Evolutionary conservation across 2,797 vertebrate species (phyloP), one percentile per base, ranked within the genome.

Genomic region (Muraenolepis orangiensis): DNA sequence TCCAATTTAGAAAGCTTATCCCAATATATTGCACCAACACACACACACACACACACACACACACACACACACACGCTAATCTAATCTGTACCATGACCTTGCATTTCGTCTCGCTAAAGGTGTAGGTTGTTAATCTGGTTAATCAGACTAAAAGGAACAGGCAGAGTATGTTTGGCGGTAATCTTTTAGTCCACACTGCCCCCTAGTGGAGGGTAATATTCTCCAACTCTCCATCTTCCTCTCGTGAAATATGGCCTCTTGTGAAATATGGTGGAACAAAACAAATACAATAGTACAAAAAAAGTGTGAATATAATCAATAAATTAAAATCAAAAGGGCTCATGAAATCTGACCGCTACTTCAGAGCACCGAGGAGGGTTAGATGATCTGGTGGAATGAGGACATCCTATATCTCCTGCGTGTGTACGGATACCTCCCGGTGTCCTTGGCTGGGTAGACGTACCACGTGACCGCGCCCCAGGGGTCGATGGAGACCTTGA

Each of bases 391-490:
- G 68, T 64, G 32, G 36, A 72, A 11, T 16, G 32, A 32, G 3
- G 73, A 30, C 4, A 74, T 26, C 14, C 42, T 23, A 29, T 74
- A 16, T 34, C 67, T 76, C 57, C 36, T 34, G 11, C 30, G 76
- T 23, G 36, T 8, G 72, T 71, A 6, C 23, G 30, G 72, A 64
- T 71, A 66, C 14, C 10, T 28, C 1, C 70, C 69, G 0, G 40
- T 30, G 23, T 68, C 61, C 67, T 42, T 5, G 0, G 0, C 12
- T 1, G 8, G 40, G 10, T 89, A 61, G 66, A 96, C 68, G 40
- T 94, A 94, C 94, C 95, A 96, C 95, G 96, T 94, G 74, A 96
- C 95, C 23, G 95, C 95, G 4, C 95, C 95, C 0, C 93, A 93
- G 23, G 95, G 95, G 83, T 96, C 95, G 76, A 96, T 87, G 66